Evolutionary conservation across 1,140 invertebrate species (phyloP), one percentile per base, ranked within the genome.

Genomic region (Dendrolimus punctatus): DNA sequence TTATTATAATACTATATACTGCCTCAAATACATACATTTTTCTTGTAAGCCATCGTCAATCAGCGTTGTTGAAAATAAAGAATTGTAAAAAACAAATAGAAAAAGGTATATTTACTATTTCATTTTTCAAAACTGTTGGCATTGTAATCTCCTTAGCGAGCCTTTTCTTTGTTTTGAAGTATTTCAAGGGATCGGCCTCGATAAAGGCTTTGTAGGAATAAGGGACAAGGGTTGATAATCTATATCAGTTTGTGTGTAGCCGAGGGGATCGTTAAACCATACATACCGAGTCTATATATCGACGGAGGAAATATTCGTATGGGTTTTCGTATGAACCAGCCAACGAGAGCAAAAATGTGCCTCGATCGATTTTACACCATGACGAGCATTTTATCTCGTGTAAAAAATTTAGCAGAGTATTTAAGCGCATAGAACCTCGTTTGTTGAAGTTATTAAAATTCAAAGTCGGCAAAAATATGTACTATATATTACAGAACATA

Each of bases 151-250:
- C 66, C 70, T 74, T 77, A 69, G 62, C 60, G 54, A 52, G 55
- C 69, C 64, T 62, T 66, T 71, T 64, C 66, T 73, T 76, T 76
- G 69, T 76, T 76, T 73, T 73, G 71, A 74, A 73, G 64, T 72
- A 62, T 72, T 51, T 67, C 57, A 57, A 65, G 60, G 61, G 68
- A 58, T 62, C 64, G 62, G 57, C 23, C 53, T 65, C 62, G 66
- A 69, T 72, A 69, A 65, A 66, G 62, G 58, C 65, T 72, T 66
- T 72, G 64, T 62, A 58, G 54, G 57, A 53, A 55, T 51, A 57
- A 61, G 60, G 66, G 62, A 57, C 59, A 64, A 57, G 71, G 71
- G 68, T 67, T 68, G 66, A 76, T 71, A 75, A 75, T 71, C 69
- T 75, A 73, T 76, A 73, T 71, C 70, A 69, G 70, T 71, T 75